These are phyloP conservation scores for Clunio marinus DNA, from an alignment of 2,888 invertebrate species.

Conservation along the genomic window DNA sequence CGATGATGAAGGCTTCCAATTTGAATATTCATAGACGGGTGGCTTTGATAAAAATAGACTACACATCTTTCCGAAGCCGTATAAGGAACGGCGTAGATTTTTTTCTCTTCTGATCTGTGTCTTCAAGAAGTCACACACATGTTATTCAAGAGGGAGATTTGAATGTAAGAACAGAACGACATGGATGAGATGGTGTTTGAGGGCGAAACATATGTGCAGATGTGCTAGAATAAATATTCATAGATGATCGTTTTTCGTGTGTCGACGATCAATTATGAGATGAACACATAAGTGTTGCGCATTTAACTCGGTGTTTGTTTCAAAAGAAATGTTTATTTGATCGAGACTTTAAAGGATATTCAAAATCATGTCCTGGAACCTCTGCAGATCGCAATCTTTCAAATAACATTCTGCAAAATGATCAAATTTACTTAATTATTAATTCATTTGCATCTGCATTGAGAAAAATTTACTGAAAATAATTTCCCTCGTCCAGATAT, in stretches of 20 bases:
- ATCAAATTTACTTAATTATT: too few species aligned
- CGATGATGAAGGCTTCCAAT: slow-evolving; percentile 1
- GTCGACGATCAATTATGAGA: too few species aligned
- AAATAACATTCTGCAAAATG: too few species aligned
- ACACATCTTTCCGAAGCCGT: slow-evolving; percentile 40
- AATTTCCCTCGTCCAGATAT: not conserved
- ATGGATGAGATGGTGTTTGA: not conserved
- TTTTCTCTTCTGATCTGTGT: slow-evolving; percentile 19
- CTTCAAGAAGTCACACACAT: slow-evolving; percentile 6
- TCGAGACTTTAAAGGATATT: slow-evolving; percentile 19
- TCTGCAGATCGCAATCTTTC: not conserved
- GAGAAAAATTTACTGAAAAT: not conserved
- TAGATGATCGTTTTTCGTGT: not conserved
- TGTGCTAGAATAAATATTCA: slow-evolving; percentile 1
- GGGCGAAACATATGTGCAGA: slow-evolving; percentile 22
- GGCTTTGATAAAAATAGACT: slow-evolving; percentile 38
- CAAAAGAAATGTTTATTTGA: not conserved
- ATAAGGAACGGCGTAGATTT: slow-evolving; percentile 39
- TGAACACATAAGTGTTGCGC: not conserved
- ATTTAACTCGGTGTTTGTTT: not conserved
- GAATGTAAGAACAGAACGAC: not conserved
- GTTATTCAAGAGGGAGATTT: not conserved
- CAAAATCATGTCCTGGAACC: not conserved
- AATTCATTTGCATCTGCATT: too few species aligned
- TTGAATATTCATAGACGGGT: slow-evolving; percentile 27